phyloP scores from a whole-genome alignment of 2,888 invertebrate species.

The Zaprionus bogoriensis region DNA sequence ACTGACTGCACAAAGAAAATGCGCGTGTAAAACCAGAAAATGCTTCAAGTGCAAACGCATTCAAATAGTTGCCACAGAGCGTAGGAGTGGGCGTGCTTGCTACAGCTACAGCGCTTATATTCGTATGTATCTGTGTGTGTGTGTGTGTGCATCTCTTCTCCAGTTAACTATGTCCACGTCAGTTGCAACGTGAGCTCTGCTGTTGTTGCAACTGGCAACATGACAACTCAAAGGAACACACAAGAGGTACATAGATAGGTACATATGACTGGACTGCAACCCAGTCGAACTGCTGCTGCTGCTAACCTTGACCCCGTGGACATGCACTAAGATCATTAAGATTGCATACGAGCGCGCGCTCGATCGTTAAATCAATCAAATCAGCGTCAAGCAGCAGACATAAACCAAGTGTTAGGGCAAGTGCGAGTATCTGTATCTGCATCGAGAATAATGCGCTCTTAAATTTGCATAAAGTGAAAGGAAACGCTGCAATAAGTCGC shows the following conservation, averaged over 20 bases:
- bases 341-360: neutral
- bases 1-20: slow-evolving; percentile 56
- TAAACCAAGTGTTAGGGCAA: slow-evolving; percentile 39
- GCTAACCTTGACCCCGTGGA: slow-evolving; percentile 28
- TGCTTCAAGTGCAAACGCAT: slow-evolving; percentile 53
- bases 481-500: slow-evolving; percentile 67
- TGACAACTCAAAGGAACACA: too few relatives aligned
- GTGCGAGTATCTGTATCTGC: slow-evolving; percentile 23
- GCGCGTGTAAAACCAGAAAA: slow-evolving; percentile 53
- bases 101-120: neutral
- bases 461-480: slow-evolving; percentile 74
- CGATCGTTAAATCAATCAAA: slow-evolving; percentile 61
- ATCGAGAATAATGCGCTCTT: slow-evolving; percentile 54
- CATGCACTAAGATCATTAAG: slow-evolving; percentile 20
- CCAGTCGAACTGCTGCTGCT: too few relatives aligned
- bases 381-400: slow-evolving; percentile 21
- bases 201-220: neutral
- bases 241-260: too few relatives aligned
- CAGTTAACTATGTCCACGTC: neutral
- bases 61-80: slow-evolving; percentile 22
- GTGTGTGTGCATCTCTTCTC: neutral
- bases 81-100: neutral
- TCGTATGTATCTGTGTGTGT: neutral
- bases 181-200: neutral
- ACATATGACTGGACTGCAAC: too few relatives aligned